Conservation (phyloP, 2,888 invertebrate genomes). For the Hylaea fasciaria region DNA sequence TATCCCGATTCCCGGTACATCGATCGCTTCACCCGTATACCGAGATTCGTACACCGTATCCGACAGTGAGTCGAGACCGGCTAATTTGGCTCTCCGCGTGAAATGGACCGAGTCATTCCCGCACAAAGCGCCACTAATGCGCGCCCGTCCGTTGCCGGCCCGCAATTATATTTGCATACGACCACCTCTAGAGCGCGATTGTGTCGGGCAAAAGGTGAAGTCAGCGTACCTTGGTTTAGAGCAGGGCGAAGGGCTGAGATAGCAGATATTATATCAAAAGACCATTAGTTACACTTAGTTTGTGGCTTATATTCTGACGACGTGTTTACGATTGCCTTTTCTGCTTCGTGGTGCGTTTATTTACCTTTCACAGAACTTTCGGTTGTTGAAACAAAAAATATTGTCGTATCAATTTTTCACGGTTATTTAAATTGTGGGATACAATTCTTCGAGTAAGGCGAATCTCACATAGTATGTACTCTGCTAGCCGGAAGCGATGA, state of each 20-base stretch:
- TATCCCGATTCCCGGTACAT: slow-evolving; percentile 37
- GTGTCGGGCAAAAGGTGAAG: slow-evolving; percentile 58
- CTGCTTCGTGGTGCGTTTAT: too few relatives aligned
- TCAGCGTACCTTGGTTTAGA: slow-evolving; percentile 45
- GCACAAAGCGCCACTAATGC: slow-evolving; percentile 79
- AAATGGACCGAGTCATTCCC: slow-evolving; percentile 77
- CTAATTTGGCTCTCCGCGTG: slow-evolving; percentile 75
- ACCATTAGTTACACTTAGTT: neutral
- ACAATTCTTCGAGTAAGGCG: too few relatives aligned
- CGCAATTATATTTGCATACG: slow-evolving; percentile 81
- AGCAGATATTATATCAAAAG: neutral
- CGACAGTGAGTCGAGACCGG: slow-evolving; percentile 61
- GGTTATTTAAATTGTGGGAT: too few relatives aligned
- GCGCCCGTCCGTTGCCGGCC: slow-evolving; percentile 68
- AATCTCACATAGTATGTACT: too few relatives aligned
- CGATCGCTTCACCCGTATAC: slow-evolving; percentile 32
- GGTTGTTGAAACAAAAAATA: too few relatives aligned
- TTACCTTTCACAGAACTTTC: too few relatives aligned
- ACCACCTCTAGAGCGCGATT: slow-evolving; percentile 63
- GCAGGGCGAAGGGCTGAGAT: neutral
- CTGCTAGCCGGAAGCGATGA: too few relatives aligned
- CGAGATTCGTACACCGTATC: slow-evolving; percentile 56
- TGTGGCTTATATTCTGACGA: neutral
- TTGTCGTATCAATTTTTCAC: too few relatives aligned
- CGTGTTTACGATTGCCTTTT: neutral